phyloP scores from a whole-genome alignment of 1,140 invertebrate species.

The Sipha flava region DNA sequence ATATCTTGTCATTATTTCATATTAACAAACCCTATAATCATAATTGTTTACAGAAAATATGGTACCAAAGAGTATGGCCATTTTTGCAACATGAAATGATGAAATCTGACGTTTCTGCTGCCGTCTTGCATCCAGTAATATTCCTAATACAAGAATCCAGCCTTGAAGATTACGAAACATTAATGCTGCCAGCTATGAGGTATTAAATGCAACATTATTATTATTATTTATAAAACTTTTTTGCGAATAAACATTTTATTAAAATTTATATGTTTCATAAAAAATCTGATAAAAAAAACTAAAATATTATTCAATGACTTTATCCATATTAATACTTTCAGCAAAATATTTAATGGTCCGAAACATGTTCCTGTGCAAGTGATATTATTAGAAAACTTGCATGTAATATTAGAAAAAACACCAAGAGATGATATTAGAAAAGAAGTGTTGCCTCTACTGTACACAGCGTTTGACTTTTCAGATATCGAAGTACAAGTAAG shows the following conservation, averaged over 20 bases:
- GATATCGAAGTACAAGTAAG: constrained; percentile 87
- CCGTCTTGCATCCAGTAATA: constrained; percentile 79
- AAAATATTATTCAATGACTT: not conserved
- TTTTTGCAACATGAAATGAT: constrained; percentile 75
- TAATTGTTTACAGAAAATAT: constrained; percentile 67
- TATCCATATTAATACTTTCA: constrained; percentile 39
- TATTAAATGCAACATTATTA: too few species aligned
- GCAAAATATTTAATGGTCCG: constrained; percentile 66
- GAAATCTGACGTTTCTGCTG: constrained; percentile 74
- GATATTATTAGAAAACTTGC: constrained; percentile 82
- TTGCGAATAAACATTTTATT: too few species aligned
- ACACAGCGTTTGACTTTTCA: constrained; percentile 78
- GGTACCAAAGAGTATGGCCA: constrained; percentile 90
- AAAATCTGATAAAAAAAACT: too few species aligned
- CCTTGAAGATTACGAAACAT: constrained; percentile 70
- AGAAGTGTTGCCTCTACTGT: constrained; percentile 82
- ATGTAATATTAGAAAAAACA: constrained; percentile 82
- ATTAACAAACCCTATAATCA: not conserved
- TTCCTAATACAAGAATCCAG: constrained; percentile 77
- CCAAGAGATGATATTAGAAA: constrained; percentile 65
- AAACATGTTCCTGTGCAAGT: constrained; percentile 86
- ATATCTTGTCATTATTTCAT: too few species aligned
- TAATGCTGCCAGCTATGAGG: constrained; percentile 74
- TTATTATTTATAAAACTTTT: too few species aligned
- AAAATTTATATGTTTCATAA: too few species aligned